Evolutionary conservation across 2,113 vertebrate species (phyloP).

Genomic region (Bos javanicus): DNA sequence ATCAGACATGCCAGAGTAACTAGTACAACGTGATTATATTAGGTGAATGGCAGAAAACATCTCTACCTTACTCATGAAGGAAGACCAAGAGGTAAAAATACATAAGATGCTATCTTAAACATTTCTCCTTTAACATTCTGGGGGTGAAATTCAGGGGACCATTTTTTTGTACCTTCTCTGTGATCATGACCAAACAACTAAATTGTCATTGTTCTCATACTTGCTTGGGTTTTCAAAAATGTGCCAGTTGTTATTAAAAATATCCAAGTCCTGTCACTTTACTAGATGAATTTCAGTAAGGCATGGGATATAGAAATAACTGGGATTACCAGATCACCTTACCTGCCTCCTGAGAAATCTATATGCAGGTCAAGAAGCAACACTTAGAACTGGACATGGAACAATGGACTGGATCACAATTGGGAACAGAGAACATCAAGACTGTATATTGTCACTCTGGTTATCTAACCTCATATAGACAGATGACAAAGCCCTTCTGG

Average conservation of each 20-base stretch:
- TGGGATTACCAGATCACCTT: not conserved
- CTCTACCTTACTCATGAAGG: not conserved
- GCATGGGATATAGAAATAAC: not conserved
- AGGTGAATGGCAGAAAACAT: not conserved
- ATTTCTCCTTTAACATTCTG: not conserved
- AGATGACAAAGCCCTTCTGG: not conserved
- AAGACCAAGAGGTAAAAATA: not conserved
- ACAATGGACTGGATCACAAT: not conserved
- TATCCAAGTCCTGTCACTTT: not conserved
- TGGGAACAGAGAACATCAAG: not conserved
- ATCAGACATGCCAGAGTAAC: not conserved
- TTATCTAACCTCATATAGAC: not conserved
- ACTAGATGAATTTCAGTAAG: not conserved
- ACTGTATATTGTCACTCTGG: not conserved
- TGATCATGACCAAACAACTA: not conserved
- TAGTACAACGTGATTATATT: not conserved
- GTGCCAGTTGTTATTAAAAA: not conserved
- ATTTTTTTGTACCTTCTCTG: not conserved
- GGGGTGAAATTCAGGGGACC: not conserved
- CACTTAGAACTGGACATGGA: not conserved
- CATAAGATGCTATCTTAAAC: not conserved
- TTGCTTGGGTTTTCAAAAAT: not conserved
- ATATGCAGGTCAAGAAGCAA: not conserved
- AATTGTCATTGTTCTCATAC: not conserved
- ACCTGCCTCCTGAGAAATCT: not conserved